Base-by-base conservation (phyloP, 2,888 invertebrate genomes). In the Rhopalosiphum nymphaeae region DNA sequence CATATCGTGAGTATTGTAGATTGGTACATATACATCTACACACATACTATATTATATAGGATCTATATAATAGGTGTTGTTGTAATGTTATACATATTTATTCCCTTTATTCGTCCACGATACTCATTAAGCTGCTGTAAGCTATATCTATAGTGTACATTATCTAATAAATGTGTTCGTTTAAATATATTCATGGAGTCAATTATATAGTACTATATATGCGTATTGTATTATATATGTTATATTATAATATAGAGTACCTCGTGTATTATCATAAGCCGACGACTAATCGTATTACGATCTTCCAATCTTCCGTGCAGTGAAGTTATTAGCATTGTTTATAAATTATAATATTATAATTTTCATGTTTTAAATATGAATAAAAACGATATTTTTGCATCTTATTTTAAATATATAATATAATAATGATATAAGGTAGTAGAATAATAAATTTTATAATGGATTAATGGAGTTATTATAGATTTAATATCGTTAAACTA, bases 181-280 rank as follows among this genome's bases (percentile, higher is more conserved):
- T 90, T 46, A 61, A 90, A 89, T 26, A 61, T 90, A 67, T 67
- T 90, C 89, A 67, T n/a, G 16, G n/a, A 44, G 61, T 16, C 29
- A 42, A 46, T 61, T 46, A 89, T 46, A 49, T 29, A 29, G 49
- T 49, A n/a, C 7, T 46, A 46, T n/a, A 16, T 13, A 13, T 89
- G 13, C 13, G 42, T 57, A 49, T 87, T 3, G 13, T 57, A 49
- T 5, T 46, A 46, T 86, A n/a, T 36, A 46, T 86, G 16, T 36
- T 36, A 36, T 21, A 67, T 36, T 78, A 36, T 78, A 78, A 36
- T 78, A 67, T 16, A n/a, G 16, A n/a, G 67, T n/a, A 67, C n/a
- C 10, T 85, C 10, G 44, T 26, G 26, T 67, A 67, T 85, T 85
- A 85, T 85, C 26, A 44, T 85, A 44, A n/a, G 61, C 29, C n/a